A percentile compares a stretch with the other conserved stretches of the same genome.
These are phyloP conservation scores for Lepus europaeus DNA, from an alignment of 2,113 vertebrate species.

Conservation along the genomic window DNA sequence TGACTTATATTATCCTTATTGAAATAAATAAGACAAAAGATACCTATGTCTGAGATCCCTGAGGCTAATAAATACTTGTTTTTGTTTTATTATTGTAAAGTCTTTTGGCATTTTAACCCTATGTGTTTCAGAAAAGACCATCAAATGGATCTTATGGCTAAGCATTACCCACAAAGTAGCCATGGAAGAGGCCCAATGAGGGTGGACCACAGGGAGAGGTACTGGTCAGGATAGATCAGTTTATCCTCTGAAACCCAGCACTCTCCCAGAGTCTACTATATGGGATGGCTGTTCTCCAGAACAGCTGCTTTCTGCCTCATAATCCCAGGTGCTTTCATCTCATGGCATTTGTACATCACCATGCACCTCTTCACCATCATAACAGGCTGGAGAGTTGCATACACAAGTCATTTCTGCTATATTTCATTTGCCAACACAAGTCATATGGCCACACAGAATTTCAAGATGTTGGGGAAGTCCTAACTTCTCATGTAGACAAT, in stretches of 20 bases:
- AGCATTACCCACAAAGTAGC: not conserved
- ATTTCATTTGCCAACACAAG: not conserved
- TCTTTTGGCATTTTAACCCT: conserved; percentile 17
- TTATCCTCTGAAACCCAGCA: not conserved
- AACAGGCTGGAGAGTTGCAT: not conserved
- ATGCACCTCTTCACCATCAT: not conserved
- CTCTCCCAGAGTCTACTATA: not conserved
- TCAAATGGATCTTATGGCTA: not conserved
- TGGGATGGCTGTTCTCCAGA: not conserved
- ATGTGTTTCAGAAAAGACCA: not conserved
- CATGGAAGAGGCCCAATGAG: not conserved
- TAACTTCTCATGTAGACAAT: not conserved
- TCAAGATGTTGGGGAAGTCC: not conserved
- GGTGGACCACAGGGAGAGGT: not conserved
- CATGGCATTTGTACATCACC: not conserved
- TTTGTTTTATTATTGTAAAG: not conserved
- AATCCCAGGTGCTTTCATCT: not conserved
- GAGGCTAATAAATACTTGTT: not conserved
- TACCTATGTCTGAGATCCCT: not conserved
- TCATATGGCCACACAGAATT: not conserved
- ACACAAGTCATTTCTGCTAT: not conserved
- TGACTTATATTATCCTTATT: not conserved
- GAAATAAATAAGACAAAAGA: conserved; percentile 5
- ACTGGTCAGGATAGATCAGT: not conserved
- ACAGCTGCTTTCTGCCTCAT: not conserved